Evolutionary conservation across 2,797 vertebrate genomes (phyloP), one percentile per base, ranked within the genome.

Genomic region (Alcedo quadribrachys): DNA sequence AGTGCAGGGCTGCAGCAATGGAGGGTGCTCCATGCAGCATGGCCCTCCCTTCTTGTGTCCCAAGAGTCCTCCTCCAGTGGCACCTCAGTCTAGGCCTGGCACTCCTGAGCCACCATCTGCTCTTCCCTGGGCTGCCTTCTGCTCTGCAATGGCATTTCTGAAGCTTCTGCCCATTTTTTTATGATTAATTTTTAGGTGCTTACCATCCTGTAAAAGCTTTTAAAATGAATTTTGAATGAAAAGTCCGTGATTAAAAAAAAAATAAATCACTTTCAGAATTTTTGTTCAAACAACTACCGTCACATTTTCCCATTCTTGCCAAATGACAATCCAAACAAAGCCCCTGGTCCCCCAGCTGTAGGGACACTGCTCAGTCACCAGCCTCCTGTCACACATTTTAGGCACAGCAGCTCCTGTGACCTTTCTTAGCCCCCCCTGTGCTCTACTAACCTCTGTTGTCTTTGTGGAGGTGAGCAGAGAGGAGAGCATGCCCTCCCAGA

Each of bases 31-130:
- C 37, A 15, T 40, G 37, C 37, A 40, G 37, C 14, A 40, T 40
- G 37, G 19, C 30, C 15, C 25, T 33, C 1, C 0, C 8, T 12
- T 37, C 3, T 20, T 0, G 0, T 21, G 35, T 3, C 54, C 20
- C 40, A 33, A 12, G 28, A 81, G 30, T 32, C 43, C 40, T 71
- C 16, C 27, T 54, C 43, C 25, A 50, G 81, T 6, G 8, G 5
- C 46, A 43, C 40, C 4, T 4, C 9, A 33, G 42, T 35, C 28
- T 5, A 4, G 32, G 30, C 30, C 33, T 25, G 28, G n/a, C 28
- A 32, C 11, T 24, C 20, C 43, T 18, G 9, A 80, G 48, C 13
- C 66, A 32, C 43, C 28, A 14, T 63, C 87, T 90, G 65, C 79
- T 32, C 37, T 62, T 70, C 37, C 33, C 51, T 43, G 54, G 25